These are phyloP conservation scores for Ochlodes sylvanus DNA, from an alignment of 2,888 invertebrate species.

Conservation along the genomic window DNA sequence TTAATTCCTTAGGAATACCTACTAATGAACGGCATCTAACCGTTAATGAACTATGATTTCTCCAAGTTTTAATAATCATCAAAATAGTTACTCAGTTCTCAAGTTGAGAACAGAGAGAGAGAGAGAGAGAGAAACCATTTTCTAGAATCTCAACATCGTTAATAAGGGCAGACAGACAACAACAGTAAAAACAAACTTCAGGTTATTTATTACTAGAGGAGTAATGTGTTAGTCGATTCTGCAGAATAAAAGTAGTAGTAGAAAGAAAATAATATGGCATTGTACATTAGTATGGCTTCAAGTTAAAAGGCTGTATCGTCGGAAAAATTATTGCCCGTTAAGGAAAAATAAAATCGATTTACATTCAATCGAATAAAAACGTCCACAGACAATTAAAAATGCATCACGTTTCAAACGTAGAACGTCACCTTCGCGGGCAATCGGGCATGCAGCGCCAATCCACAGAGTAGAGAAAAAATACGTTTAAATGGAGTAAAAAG, in stretches of 20 bases:
- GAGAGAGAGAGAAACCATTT: too few species aligned
- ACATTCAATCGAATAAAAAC: constrained; percentile 29
- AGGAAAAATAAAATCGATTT: constrained; percentile 35
- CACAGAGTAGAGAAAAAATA: constrained; percentile 38
- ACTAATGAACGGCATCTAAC: too few species aligned
- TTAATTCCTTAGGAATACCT: too few species aligned
- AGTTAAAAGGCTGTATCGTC: constrained; percentile 6
- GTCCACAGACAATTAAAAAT: constrained; percentile 34
- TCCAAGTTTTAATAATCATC: too few species aligned
- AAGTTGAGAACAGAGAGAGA: too few species aligned
- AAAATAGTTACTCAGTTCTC: too few species aligned
- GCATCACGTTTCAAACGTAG: constrained; percentile 31
- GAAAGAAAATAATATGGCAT: neutral
- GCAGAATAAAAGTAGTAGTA: too few species aligned
- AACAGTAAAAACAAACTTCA: neutral
- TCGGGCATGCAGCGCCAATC: constrained; percentile 17
- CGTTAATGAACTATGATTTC: too few species aligned
- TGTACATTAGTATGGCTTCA: neutral
- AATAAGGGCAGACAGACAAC: too few species aligned
- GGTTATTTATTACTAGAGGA: neutral
- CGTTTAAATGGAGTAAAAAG: constrained; percentile 41
- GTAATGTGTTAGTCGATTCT: neutral
- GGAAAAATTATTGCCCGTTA: constrained; percentile 27
- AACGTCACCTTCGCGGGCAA: constrained; percentile 31
- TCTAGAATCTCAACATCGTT: too few species aligned